phyloP scores from a whole-genome alignment of 30 jellyfish, hydroid and myxozoan species.

The Catostylus mosaicus region DNA sequence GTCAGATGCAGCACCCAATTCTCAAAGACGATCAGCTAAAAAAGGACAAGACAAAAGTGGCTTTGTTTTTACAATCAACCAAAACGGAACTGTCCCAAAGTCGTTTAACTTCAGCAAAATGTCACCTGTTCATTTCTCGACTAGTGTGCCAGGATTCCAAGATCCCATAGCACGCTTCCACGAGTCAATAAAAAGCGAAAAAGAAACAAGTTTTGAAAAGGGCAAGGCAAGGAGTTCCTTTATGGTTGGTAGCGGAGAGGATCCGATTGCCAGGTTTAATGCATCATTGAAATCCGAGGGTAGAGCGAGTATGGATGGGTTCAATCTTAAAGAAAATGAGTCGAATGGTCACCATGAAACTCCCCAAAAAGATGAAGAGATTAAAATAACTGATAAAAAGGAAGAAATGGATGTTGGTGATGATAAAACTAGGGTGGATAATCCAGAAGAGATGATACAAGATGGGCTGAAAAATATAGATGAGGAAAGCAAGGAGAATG shows the following conservation, averaged over 20 bases:
- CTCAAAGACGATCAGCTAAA: too few species aligned
- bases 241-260: not conserved
- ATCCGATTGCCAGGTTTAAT: constrained; percentile 22
- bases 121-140: not conserved
- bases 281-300: not conserved
- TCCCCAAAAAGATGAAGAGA: too few species aligned
- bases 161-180: constrained; percentile 31
- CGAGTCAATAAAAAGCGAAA: not conserved
- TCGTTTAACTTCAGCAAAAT: constrained; percentile 2
- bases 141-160: not conserved
- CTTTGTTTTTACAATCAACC: constrained; percentile 8
- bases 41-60: not conserved
- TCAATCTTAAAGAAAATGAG: not conserved
- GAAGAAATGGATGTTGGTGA: too few species aligned
- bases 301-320: not conserved
- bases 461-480: too few species aligned
- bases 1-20: too few species aligned
- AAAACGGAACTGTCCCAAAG: constrained; percentile 2
- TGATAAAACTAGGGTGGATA: too few species aligned
- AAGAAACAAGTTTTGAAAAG: not conserved
- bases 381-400: too few species aligned
- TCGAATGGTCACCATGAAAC: not conserved
- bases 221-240: not conserved
- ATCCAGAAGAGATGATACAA: too few species aligned
- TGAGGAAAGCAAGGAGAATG: too few species aligned